Percentiles rank a stretch among this genome's conserved stretches.
phyloP scores from a whole-genome alignment of 2,888 invertebrate species.

The Limnephilus lunatus region DNA sequence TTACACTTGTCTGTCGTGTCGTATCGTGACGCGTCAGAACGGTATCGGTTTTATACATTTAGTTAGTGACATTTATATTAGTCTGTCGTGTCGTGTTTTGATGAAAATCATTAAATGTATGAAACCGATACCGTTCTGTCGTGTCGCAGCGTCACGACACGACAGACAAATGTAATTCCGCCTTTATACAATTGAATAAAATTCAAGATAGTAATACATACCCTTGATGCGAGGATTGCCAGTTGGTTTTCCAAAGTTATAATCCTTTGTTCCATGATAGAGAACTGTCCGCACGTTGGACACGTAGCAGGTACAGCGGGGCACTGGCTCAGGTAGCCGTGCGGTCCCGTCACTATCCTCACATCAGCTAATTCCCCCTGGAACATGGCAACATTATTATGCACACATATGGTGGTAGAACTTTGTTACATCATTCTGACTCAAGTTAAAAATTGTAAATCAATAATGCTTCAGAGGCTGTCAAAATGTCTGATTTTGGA shows the following conservation, averaged over 20 bases:
- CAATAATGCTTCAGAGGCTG: not conserved
- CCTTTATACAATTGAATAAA: not conserved
- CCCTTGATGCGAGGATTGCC: not conserved
- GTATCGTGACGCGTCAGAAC: too few species aligned
- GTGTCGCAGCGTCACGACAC: too few species aligned
- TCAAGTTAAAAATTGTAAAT: not conserved
- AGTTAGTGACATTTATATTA: too few species aligned
- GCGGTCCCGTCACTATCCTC: conserved; percentile 88
- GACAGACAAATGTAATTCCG: too few species aligned
- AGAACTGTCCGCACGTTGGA: conserved; percentile 94
- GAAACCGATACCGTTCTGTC: too few species aligned
- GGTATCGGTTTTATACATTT: too few species aligned
- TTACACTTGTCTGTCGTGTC: too few species aligned
- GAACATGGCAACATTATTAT: conserved; percentile 61
- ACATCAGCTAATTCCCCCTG: conserved; percentile 94
- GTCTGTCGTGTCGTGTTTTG: too few species aligned
- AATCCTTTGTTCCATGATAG: conserved; percentile 80
- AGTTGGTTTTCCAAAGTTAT: not conserved
- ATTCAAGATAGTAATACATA: not conserved
- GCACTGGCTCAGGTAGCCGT: conserved; percentile 92
- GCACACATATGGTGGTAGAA: conserved; percentile 57
- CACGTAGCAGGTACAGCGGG: conserved; percentile 91
- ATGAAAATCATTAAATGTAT: too few species aligned
- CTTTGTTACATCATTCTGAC: not conserved
- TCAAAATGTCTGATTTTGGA: not conserved